Percentiles rank a stretch among this genome's conserved stretches.
Conservation (phyloP, 2,888 invertebrate species). For the Drosophila neutralis region DNA sequence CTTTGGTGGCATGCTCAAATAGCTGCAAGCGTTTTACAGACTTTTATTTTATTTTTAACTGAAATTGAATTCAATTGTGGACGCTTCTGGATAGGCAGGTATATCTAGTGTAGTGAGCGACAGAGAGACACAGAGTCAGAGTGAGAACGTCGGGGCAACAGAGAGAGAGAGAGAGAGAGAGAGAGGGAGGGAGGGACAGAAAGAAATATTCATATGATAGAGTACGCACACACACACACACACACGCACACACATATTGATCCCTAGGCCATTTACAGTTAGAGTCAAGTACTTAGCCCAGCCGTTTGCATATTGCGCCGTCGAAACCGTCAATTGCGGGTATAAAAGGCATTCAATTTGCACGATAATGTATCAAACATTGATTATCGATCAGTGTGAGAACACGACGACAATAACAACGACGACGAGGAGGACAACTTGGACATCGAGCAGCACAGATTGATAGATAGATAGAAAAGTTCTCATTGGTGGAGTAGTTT, state of each 20-base stretch:
- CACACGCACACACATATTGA: neutral
- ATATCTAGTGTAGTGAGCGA: neutral
- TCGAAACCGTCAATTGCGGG: conserved; percentile 18
- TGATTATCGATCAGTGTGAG: conserved; percentile 72
- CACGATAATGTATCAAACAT: conserved; percentile 74
- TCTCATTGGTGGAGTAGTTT: conserved; percentile 68
- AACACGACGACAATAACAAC: conserved; percentile 26
- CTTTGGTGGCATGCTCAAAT: conserved; percentile 38
- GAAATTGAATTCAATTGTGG: conserved; percentile 62
- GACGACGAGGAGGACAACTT: neutral
- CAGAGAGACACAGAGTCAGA: neutral
- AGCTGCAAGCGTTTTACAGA: conserved; percentile 68
- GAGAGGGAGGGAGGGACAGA: no score
- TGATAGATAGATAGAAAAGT: conserved; percentile 56
- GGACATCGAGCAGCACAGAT: conserved; percentile 5
- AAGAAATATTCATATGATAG: neutral
- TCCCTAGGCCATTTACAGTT: conserved; percentile 60
- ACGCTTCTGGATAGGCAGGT: conserved; percentile 30
- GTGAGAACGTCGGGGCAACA: no score
- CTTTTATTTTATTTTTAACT: conserved; percentile 13
- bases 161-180: neutral
- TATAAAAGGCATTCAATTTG: conserved; percentile 74
- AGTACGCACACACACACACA: neutral
- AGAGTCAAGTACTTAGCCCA: conserved; percentile 18
- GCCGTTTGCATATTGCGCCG: neutral